These are phyloP conservation scores for Colossoma macropomum DNA, from an alignment of 2,113 vertebrate genomes.

Conservation along the genomic window DNA sequence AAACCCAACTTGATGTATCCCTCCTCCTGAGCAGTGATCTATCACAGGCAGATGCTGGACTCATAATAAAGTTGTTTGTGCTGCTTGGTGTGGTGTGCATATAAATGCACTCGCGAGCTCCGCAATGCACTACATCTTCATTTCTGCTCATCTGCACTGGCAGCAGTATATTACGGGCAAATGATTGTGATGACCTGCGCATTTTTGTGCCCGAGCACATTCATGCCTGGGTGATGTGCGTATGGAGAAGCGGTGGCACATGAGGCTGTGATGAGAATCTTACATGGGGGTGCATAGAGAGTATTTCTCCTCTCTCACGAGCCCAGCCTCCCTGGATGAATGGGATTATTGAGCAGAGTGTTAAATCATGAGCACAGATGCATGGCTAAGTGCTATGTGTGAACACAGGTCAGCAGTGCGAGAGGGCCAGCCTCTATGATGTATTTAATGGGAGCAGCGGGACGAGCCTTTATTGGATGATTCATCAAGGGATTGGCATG, in stretches of 20 bases:
- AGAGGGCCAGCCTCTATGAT: conserved; percentile 35
- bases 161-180: conserved; percentile 43
- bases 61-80: conserved; percentile 73
- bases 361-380: conserved; percentile 49
- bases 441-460: conserved; percentile 39
- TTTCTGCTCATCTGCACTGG: conserved; percentile 32
- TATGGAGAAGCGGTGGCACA: conserved; percentile 11
- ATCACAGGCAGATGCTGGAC: conserved; percentile 67
- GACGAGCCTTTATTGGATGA: conserved; percentile 64
- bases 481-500: conserved; percentile 64
- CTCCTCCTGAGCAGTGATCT: conserved; percentile 67
- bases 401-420: conserved; percentile 55
- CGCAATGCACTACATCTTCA: conserved; percentile 30
- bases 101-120: conserved; percentile 46
- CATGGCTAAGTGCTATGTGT: conserved; percentile 51
- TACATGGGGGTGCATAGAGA: conserved; percentile 13
- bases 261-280: conserved; percentile 8
- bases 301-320: conserved; percentile 16
- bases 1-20: conserved; percentile 74
- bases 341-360: conserved; percentile 42
- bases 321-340: conserved; percentile 32
- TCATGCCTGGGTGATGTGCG: conserved; percentile 50
- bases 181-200: conserved; percentile 51
- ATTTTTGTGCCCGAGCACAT: conserved; percentile 18
- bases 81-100: conserved; percentile 50